These are phyloP conservation scores for Thaumetopoea pityocampa DNA, from an alignment of 1,140 invertebrate species.

Conservation along the genomic window DNA sequence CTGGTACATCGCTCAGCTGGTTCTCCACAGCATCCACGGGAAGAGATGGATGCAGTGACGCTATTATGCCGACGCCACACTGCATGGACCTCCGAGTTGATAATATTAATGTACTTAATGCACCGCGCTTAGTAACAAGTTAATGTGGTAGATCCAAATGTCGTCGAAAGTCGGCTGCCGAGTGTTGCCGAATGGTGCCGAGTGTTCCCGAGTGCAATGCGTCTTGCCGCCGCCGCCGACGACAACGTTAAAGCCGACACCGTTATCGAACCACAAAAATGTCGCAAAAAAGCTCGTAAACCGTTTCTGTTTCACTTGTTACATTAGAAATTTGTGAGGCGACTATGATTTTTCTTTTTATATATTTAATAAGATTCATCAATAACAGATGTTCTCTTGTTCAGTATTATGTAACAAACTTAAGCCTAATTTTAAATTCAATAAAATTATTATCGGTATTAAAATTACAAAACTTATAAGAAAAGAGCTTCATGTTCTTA, in stretches of 20 bases:
- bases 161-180: slow-evolving; percentile 1
- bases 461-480: too few species aligned
- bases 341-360: slow-evolving; percentile 64
- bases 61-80: too few species aligned
- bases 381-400: slow-evolving; percentile 39
- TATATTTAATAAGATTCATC: slow-evolving; percentile 45
- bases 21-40: too few species aligned
- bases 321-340: slow-evolving; percentile 60
- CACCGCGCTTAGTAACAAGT: neutral
- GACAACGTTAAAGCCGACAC: slow-evolving; percentile 37
- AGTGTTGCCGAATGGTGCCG: too few species aligned
- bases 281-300: slow-evolving; percentile 57
- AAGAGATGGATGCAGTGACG: too few species aligned
- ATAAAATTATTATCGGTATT: too few species aligned
- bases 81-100: too few species aligned
- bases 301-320: slow-evolving; percentile 68
- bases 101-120: too few species aligned
- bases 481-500: too few species aligned
- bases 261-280: slow-evolving; percentile 59
- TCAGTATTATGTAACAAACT: slow-evolving; percentile 52
- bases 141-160: slow-evolving; percentile 2
- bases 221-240: slow-evolving; percentile 14
- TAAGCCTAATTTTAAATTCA: too few species aligned
- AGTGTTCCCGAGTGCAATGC: slow-evolving; percentile 23
- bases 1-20: too few species aligned